phyloP scores from a whole-genome alignment of 1,140 invertebrate genomes.

The Nephotettix cincticeps region DNA sequence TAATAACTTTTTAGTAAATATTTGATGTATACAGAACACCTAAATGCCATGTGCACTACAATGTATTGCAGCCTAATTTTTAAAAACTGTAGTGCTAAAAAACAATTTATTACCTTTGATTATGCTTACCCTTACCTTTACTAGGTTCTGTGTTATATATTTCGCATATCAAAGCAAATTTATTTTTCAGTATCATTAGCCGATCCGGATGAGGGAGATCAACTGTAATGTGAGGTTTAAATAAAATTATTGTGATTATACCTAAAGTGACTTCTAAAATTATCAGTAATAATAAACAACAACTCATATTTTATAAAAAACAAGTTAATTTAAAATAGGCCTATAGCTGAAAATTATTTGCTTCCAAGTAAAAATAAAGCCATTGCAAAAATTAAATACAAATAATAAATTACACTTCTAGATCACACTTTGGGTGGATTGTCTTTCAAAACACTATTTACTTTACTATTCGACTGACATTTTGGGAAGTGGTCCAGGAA shows the following conservation, averaged over 20 bases:
- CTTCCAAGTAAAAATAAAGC: neutral
- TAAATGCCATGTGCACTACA: neutral
- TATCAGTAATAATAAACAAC: neutral
- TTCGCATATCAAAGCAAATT: neutral
- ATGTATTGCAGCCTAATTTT: neutral
- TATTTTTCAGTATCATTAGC: neutral
- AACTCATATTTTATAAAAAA: neutral
- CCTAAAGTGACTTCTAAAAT: neutral
- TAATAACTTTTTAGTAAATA: neutral
- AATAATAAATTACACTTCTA: neutral
- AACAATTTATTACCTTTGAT: neutral
- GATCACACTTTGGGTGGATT: neutral
- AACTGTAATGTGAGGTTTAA: neutral
- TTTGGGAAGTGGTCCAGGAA: conserved; percentile 44
- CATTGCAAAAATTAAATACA: neutral
- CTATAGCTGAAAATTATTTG: neutral
- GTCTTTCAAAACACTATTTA: neutral
- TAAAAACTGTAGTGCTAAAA: neutral
- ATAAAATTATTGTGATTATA: neutral
- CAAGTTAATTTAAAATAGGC: neutral
- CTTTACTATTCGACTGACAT: conserved; percentile 33
- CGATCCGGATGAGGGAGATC: neutral
- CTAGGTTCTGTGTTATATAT: neutral
- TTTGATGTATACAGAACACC: neutral
- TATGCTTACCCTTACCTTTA: neutral